phyloP scores from a whole-genome alignment of 1,140 invertebrate species.

The Sarcophaga peregrina region DNA sequence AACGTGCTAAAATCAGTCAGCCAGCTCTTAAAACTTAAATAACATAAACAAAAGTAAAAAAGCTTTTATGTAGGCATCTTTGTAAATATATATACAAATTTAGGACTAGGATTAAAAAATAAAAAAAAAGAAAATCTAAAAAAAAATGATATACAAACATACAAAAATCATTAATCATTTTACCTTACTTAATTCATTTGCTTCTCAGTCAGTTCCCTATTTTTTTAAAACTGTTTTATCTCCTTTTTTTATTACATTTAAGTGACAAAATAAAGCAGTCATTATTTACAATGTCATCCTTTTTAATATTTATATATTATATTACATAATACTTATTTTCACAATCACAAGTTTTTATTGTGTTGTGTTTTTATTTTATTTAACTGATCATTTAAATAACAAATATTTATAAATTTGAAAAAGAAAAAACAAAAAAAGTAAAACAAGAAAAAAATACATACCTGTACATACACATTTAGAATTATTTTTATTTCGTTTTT shows the following conservation, averaged over 20 bases:
- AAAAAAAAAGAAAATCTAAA: background rate
- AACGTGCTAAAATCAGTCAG: constrained; percentile 32
- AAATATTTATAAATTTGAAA: constrained; percentile 1
- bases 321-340: background rate
- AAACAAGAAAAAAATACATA: constrained; percentile 46
- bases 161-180: constrained; percentile 2
- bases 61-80: constrained; percentile 42
- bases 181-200: background rate
- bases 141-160: background rate
- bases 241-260: constrained; percentile 25
- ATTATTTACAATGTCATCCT: constrained; percentile 1
- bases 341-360: constrained; percentile 32
- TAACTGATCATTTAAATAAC: constrained; percentile 3
- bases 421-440: constrained; percentile 20
- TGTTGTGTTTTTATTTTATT: constrained; percentile 23
- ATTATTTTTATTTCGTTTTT: constrained; percentile 29
- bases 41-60: constrained; percentile 24
- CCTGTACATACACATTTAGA: constrained; percentile 35
- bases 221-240: constrained; percentile 27
- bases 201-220: background rate
- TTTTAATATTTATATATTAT: constrained; percentile 1
- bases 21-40: constrained; percentile 28
- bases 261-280: constrained; percentile 32
- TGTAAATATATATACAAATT: constrained; percentile 28
- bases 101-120: constrained; percentile 31